Evolutionary conservation across 2,888 invertebrate genomes (phyloP), one percentile per base, ranked within the genome.

Genomic region (Coleophora flavipennella): DNA sequence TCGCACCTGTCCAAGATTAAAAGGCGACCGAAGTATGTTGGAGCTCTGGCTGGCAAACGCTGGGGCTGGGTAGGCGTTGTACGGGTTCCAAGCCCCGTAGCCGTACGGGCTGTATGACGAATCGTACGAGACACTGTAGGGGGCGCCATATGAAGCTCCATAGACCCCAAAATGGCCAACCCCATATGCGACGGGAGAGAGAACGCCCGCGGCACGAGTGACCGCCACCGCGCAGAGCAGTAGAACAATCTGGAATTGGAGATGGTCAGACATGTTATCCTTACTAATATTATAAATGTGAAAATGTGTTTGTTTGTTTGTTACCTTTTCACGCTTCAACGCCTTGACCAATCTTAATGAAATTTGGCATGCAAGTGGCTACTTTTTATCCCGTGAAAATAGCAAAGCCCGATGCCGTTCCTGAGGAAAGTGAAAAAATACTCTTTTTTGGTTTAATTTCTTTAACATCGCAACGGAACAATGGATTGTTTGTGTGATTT

Each of bases 1-100:
- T 45, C 38, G 37, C 48, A 90, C 86, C 79, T 89, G 88, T 46
- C 90, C 91, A 48, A 91, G 76, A 64, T 91, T 91, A 50, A 89
- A 91, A 43, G 85, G 88, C 35, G 87, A 86, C 46, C 90, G 80
- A 49, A 88, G 66, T 51, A 87, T 89, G 67, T 90, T 90, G 43
- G 87, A 84, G 31, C 87, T 86, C 58, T 88, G 87, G 9, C 86
- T 79, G 41, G 89, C 86, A 47, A 89, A 69, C 3, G 85, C 79
- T 4, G 78, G 80, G 0, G 78, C 74, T 1, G 79, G 81, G 46
- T 81, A 81, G 1, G 65, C 57, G 50, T 61, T 78, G 57, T 84
- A 84, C 0, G 81, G 80, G 52, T 80, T 74, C 59, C 70, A 78
- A 2, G 68, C 73, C 13, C 72, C 73, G 38, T 65, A 58, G 26